phyloP scores from a whole-genome alignment of 2,888 invertebrate genomes.

The Germaria angustata region DNA sequence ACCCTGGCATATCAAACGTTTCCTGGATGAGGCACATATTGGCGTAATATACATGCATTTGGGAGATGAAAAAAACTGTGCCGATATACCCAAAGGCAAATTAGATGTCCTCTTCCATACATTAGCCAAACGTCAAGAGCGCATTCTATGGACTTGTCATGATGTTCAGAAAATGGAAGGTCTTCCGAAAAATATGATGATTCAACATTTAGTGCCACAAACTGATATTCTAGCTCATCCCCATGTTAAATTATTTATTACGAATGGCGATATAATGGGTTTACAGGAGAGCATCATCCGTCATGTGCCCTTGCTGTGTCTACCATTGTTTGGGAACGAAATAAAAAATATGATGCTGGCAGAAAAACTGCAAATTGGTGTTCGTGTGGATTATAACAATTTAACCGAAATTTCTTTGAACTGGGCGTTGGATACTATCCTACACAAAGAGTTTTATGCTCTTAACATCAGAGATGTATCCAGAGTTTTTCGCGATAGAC shows the following conservation, averaged over 20 bases:
- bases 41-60: constrained; percentile 81
- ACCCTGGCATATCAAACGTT: constrained; percentile 79
- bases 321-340: constrained; percentile 80
- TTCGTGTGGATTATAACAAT: constrained; percentile 74
- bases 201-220: constrained; percentile 81
- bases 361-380: constrained; percentile 74
- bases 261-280: constrained; percentile 79
- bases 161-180: constrained; percentile 76
- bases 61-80: constrained; percentile 79
- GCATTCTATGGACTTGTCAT: constrained; percentile 81
- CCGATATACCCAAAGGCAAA: constrained; percentile 77
- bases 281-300: constrained; percentile 80
- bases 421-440: constrained; percentile 78
- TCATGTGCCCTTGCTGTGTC: constrained; percentile 79
- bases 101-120: constrained; percentile 76
- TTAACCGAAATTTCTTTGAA: constrained; percentile 75
- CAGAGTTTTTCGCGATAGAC: constrained; percentile 78
- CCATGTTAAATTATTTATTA: constrained; percentile 79
- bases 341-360: constrained; percentile 74
- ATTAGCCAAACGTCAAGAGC: constrained; percentile 77
- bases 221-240: constrained; percentile 81
- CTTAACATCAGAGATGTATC: constrained; percentile 76
- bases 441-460: constrained; percentile 74
- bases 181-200: constrained; percentile 79
- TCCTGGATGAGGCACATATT: constrained; percentile 78